These are phyloP conservation scores for Myotis pilosus DNA, from an alignment of 2,797 vertebrate species.

Conservation along the genomic window DNA sequence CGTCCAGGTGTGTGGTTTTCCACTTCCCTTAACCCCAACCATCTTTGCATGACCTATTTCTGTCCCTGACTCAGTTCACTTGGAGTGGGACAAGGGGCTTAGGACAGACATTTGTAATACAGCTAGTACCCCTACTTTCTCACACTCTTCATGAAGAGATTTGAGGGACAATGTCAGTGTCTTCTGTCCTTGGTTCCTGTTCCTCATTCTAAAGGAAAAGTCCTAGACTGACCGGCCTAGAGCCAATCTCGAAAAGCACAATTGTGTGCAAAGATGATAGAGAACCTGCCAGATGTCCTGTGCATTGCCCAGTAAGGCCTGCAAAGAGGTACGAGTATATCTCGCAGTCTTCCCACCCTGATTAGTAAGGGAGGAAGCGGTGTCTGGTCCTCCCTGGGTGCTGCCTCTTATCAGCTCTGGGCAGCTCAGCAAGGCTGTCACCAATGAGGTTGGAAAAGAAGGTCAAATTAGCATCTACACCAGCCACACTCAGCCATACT, in stretches of 20 bases:
- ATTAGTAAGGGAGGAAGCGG: slow-evolving; percentile 27
- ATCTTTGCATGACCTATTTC: slow-evolving; percentile 24
- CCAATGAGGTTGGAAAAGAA: neutral
- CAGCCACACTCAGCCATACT: neutral
- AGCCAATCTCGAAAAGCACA: neutral
- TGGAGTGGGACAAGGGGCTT: neutral
- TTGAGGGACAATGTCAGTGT: neutral
- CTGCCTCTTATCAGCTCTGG: slow-evolving; percentile 40
- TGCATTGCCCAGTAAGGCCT: neutral
- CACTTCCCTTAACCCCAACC: neutral
- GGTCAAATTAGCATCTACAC: neutral
- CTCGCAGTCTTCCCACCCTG: neutral
- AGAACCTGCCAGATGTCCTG: neutral
- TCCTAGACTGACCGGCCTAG: neutral
- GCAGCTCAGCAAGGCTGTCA: slow-evolving; percentile 2
- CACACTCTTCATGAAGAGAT: neutral
- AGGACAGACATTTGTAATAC: neutral
- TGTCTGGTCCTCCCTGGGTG: neutral
- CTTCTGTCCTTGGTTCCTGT: neutral
- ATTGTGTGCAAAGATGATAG: neutral
- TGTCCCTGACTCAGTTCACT: slow-evolving; percentile 5
- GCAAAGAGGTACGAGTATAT: neutral
- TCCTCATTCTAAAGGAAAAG: neutral
- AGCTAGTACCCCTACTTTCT: neutral
- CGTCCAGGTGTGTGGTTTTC: neutral